Percentiles rank a stretch among this genome's conserved stretches.
These are phyloP conservation scores for Siderastrea siderea DNA, from an alignment of 92 coral and sea anemone species.

Conservation along the genomic window DNA sequence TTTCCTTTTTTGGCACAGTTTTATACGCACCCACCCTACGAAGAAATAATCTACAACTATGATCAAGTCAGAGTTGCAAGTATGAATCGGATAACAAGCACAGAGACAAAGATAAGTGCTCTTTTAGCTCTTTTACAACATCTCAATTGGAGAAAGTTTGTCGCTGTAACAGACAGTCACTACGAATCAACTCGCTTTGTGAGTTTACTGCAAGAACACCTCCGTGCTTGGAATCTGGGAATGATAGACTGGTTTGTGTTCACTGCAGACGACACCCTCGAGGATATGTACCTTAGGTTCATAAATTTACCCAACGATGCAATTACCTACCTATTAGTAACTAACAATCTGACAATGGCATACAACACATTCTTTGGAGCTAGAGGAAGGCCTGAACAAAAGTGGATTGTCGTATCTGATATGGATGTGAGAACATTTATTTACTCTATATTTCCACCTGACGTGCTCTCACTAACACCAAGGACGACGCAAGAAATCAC, in stretches of 20 bases:
- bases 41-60: neutral
- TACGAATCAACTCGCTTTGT: conserved; percentile 16
- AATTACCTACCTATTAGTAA: conserved; percentile 18
- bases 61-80: conserved; percentile 25
- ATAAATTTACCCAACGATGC: neutral
- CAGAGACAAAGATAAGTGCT: conserved; percentile 25
- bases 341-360: conserved; percentile 28
- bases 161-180: conserved; percentile 24
- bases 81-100: conserved; percentile 20
- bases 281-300: neutral
- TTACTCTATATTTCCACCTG: conserved; percentile 23
- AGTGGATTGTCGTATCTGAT: conserved; percentile 71
- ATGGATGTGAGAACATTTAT: conserved; percentile 28
- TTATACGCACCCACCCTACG: neutral
- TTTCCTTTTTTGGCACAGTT: neutral
- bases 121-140: conserved; percentile 5
- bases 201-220: conserved; percentile 13
- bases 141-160: conserved; percentile 17
- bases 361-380: conserved; percentile 31
- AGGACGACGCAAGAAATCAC: conserved; percentile 16
- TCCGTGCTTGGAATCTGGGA: conserved; percentile 18
- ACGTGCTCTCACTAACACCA: conserved; percentile 57
- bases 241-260: conserved; percentile 37
- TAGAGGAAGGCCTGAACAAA: neutral
- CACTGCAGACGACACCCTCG: neutral